Evolutionary conservation across 2,113 vertebrate species (phyloP), one percentile per base, ranked within the genome.

Genomic region (Tragelaphus strepsiceros): DNA sequence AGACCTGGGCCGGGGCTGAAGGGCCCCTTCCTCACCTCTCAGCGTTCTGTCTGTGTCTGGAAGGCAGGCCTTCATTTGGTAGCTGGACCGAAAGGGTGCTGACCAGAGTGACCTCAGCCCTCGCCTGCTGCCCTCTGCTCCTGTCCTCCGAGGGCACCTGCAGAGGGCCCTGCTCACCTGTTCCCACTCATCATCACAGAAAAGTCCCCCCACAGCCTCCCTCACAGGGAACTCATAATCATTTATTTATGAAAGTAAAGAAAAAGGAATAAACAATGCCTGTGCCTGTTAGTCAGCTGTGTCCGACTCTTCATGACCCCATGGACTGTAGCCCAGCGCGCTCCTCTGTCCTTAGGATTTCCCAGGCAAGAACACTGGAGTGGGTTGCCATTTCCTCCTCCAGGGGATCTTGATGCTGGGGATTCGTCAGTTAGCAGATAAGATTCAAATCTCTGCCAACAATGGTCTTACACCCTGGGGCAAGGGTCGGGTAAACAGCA

Each of bases 41-140:
- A 24, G 43, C 8, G 1, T 11, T 28, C 10, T 16, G 13, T 8
- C 16, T 11, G 7, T 53, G 19, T 78, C 32, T 6, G 14, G 84
- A 78, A 32, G 24, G 6, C 17, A n/a, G 15, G 0, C 10, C 26
- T 51, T 10, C 22, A 12, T 17, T 22, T 2, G 4, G 14, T 3
- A 6, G 67, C 19, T 4, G 0, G 5, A 35, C 10, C 0, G 1
- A 35, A 3, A 0, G 1, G 17, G 22, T 51, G 6, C 15, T 11
- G 3, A 0, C 12, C 2, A 22, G 10, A 49, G 24, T 3, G 7
- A 2, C 28, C 5, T 1, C 8, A 15, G 15, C 7, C 3, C 1
- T 3, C 2, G 7, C 16, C 51, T 9, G 2, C 1, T 61, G 35
- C 17, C 6, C 17, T 51, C 62, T 22, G 6, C 0, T 0, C 0